Percentiles rank a stretch among this genome's conserved stretches.
Evolutionary conservation across 2,888 invertebrate genomes (phyloP).

Genomic region (Nudaria mundana): DNA sequence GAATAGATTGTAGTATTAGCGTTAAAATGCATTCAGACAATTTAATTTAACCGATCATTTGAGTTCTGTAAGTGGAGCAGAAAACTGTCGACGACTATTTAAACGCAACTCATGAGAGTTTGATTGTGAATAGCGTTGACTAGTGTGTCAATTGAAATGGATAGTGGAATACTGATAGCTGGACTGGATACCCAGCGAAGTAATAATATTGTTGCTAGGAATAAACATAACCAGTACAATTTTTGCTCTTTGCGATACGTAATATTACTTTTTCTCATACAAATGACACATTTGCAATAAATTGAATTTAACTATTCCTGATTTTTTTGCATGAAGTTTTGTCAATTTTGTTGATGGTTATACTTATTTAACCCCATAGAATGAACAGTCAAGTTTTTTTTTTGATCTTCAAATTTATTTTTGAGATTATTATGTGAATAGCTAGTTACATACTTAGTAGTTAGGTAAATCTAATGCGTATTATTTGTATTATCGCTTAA

Average conservation of each 20-base stretch:
- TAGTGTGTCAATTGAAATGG: constrained; percentile 38
- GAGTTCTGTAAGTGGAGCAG: constrained; percentile 68
- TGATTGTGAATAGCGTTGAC: constrained; percentile 51
- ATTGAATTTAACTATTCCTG: no score
- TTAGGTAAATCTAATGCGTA: no score
- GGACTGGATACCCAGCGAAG: constrained; percentile 49
- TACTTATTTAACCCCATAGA: no score
- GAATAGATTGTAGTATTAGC: constrained; percentile 38
- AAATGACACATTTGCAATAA: constrained; percentile 18
- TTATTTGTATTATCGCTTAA: no score
- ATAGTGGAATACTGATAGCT: constrained; percentile 58
- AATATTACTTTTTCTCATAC: constrained; percentile 15
- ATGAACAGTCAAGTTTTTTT: no score
- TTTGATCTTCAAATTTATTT: no score
- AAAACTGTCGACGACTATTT: constrained; percentile 58
- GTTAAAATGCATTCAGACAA: constrained; percentile 58
- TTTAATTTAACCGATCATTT: constrained; percentile 70
- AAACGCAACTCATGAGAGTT: constrained; percentile 60
- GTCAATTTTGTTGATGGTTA: no score
- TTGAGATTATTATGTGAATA: no score
- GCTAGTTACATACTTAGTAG: no score
- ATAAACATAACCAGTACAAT: constrained; percentile 38
- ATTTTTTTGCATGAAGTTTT: no score
- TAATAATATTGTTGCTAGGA: constrained; percentile 53
- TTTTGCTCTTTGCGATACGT: constrained; percentile 38